A percentile compares a stretch with the other conserved stretches of the same genome.
Evolutionary conservation across 2,888 invertebrate species (phyloP).

Genomic region (Trichacis sp.): DNA sequence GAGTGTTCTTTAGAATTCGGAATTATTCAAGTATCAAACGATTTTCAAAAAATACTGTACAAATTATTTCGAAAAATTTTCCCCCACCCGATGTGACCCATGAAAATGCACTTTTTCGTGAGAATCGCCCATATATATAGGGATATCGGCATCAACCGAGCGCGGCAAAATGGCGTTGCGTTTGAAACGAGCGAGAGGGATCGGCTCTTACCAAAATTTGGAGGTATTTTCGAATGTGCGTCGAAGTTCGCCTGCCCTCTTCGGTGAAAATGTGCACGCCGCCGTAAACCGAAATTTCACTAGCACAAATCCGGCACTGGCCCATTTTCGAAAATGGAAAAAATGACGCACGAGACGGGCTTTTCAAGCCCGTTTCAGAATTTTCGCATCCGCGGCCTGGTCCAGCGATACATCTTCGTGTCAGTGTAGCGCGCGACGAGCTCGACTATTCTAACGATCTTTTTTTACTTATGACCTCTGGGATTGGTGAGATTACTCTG

Average conservation of each 20-base stretch:
- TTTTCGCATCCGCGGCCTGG: constrained; percentile 29
- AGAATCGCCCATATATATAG: background rate
- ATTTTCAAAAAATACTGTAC: too few species aligned
- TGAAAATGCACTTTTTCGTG: background rate
- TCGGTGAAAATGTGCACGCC: constrained; percentile 76
- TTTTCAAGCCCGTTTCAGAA: constrained; percentile 21
- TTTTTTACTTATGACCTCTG: constrained; percentile 57
- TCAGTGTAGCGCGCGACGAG: constrained; percentile 30
- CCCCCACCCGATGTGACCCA: too few species aligned
- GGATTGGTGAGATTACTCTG: constrained; percentile 64
- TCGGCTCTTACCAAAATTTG: constrained; percentile 74
- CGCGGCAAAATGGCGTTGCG: constrained; percentile 16
- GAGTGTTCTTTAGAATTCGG: too few species aligned
- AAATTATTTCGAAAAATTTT: too few species aligned
- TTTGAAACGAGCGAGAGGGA: constrained; percentile 6
- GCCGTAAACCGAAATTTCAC: constrained; percentile 72
- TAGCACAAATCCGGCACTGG: constrained; percentile 76
- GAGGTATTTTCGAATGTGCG: constrained; percentile 78
- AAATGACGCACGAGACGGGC: constrained; percentile 10
- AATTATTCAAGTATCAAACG: too few species aligned
- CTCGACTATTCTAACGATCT: constrained; percentile 61
- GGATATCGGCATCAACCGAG: background rate
- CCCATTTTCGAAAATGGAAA: constrained; percentile 40
- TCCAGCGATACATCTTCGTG: constrained; percentile 36
- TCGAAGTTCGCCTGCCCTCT: constrained; percentile 76